Percentiles rank a stretch among this genome's conserved stretches.
Evolutionary conservation across 2,888 invertebrate genomes (phyloP).

Genomic region (Laothoe populi): DNA sequence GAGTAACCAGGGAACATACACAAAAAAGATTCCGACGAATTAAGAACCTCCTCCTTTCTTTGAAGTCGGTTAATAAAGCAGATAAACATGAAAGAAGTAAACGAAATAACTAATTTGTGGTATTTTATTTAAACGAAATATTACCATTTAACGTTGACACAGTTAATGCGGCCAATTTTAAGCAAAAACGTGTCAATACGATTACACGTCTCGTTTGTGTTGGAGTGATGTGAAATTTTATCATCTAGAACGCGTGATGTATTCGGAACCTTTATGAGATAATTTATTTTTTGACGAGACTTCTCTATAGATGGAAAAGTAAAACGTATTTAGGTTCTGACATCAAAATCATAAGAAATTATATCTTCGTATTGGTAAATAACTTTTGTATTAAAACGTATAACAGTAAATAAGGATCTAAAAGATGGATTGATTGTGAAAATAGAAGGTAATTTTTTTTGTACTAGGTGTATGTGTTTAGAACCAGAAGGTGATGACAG

Average conservation of each 20-base stretch:
- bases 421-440: not conserved
- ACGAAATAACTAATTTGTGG: slow-evolving; percentile 14
- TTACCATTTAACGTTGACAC: slow-evolving; percentile 2
- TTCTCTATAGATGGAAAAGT: not conserved
- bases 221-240: slow-evolving; percentile 20
- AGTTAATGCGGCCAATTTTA: slow-evolving; percentile 11
- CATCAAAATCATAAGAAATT: not conserved
- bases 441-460: no score
- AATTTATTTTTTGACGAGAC: not conserved
- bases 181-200: slow-evolving; percentile 16
- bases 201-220: slow-evolving; percentile 20
- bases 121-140: slow-evolving; percentile 17
- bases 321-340: not conserved
- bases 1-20: no score
- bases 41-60: no score
- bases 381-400: not conserved
- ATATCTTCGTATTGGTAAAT: not conserved
- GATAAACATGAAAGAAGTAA: slow-evolving; percentile 4
- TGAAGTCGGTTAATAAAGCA: no score
- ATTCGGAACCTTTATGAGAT: not conserved
- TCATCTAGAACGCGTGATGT: slow-evolving; percentile 14
- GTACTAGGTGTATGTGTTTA: no score
- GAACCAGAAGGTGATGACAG: no score
- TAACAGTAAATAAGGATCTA: not conserved
- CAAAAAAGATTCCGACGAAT: no score